Base-by-base conservation (phyloP, 2,113 vertebrate genomes). In the Tragelaphus buxtoni region DNA sequence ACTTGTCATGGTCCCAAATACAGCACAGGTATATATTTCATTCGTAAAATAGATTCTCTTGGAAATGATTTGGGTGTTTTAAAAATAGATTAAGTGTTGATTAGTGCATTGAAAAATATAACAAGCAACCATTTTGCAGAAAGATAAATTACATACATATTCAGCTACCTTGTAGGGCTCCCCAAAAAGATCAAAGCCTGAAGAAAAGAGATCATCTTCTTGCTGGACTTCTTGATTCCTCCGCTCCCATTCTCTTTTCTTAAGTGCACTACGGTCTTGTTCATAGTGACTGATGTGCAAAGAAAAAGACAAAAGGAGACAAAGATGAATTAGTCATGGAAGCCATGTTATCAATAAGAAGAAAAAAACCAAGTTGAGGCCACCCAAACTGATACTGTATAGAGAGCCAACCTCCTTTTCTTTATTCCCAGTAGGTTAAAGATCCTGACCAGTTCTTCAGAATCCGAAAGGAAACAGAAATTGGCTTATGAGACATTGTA, bases 221-320 rank as follows among this genome's bases (percentile, higher is more conserved):
- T 99, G 99, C 97, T 99, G 99, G 94, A 99, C 99, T 98, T 99
- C 99, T 98, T 99, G 99, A 94, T 99, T 99, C 98, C 99, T 99
- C 90, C 99, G 98, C 98, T 99, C 99, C 99, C 99, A 99, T 97
- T 99, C 99, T 72, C 99, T 99, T 98, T 99, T 99, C 98, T 99
- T 99, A 98, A 99, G 99, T 18, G 99, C 99, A 85, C 98, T 99
- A 98, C 99, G 99, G 97, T 99, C 99, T 91, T 99, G 99, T 98
- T 99, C 99, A 98, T 99, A 99, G 98, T 99, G 99, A 98, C 99
- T 99, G 98, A 47, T 5, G 85, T 53, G 69, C 97, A 98, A 96
- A 97, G 93, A 97, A 97, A 97, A 95, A 82, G 80, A 98, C 7
- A 98, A 96, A 97, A 97, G 88, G n/a, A 82, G 47, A 91, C 83